phyloP scores from a whole-genome alignment of 2,888 invertebrate genomes.

The Chrysopilus asiliformis region DNA sequence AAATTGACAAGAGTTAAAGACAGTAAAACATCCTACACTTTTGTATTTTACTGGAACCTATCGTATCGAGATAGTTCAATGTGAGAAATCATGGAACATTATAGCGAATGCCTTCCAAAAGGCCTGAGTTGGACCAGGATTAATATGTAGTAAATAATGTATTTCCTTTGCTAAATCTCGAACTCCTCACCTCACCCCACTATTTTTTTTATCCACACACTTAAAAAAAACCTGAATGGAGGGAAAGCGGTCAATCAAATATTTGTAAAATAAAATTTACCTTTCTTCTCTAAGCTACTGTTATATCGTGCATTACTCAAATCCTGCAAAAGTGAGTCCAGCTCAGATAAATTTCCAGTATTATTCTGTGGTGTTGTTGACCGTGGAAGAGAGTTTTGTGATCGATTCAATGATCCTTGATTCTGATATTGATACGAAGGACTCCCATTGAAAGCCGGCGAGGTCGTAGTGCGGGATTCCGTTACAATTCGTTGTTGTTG shows the following conservation, averaged over 20 bases:
- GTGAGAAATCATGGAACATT: too few species aligned
- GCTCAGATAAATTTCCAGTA: conserved; percentile 68
- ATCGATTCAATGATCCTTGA: conserved; percentile 15
- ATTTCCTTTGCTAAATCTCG: too few species aligned
- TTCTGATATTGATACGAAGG: conserved; percentile 26
- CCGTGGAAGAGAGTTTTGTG: conserved; percentile 13
- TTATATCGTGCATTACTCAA: conserved; percentile 65
- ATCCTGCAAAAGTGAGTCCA: conserved; percentile 84
- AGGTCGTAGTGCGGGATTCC: conserved; percentile 25
- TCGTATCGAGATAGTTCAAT: too few species aligned
- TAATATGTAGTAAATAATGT: too few species aligned
- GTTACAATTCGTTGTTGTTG: conserved; percentile 21
- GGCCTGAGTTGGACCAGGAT: too few species aligned
- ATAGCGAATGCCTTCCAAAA: too few species aligned
- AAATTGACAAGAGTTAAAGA: too few species aligned
- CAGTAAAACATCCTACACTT: too few species aligned
- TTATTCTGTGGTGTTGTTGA: conserved; percentile 17
- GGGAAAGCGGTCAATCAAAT: not conserved
- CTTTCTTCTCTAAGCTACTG: conserved; percentile 36
- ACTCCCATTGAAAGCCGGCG: conserved; percentile 22
- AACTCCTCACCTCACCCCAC: too few species aligned
- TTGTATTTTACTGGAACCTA: too few species aligned
- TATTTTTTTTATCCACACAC: too few species aligned
- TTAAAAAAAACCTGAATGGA: too few species aligned
- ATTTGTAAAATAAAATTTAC: conserved; percentile 22